Conservation (phyloP, 2,888 invertebrate genomes). For the Clunio marinus region DNA sequence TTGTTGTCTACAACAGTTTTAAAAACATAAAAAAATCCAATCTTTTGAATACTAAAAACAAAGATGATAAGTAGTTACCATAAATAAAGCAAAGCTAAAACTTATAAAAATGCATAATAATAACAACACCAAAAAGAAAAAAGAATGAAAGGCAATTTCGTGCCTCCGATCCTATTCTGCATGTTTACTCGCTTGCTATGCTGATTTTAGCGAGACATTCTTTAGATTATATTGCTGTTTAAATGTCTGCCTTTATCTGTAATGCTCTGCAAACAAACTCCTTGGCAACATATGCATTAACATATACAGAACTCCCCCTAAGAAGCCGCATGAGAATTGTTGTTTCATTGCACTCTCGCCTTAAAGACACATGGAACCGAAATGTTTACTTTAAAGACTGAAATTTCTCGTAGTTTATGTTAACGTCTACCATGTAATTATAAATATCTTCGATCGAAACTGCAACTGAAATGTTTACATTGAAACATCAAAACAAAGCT, state of each 20-base stretch:
- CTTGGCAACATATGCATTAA: background rate
- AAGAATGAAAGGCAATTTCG: background rate
- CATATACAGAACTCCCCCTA: background rate
- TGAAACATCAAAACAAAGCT: conserved; percentile 1
- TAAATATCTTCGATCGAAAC: background rate
- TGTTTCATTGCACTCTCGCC: background rate
- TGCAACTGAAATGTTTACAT: background rate
- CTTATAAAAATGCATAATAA: too few species aligned
- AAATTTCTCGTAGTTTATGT: background rate
- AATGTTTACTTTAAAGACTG: background rate
- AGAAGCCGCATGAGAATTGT: background rate
- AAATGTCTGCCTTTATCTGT: background rate
- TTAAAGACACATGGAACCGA: background rate
- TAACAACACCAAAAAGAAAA: too few species aligned
- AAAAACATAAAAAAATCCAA: background rate
- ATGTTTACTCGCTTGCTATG: conserved; percentile 9
- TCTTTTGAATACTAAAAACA: background rate
- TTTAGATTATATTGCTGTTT: background rate
- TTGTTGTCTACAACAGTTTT: background rate
- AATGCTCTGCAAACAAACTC: background rate
- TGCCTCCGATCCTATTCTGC: background rate
- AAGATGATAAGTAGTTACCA: conserved; percentile 21
- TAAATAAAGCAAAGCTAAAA: too few species aligned
- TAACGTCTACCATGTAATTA: background rate
- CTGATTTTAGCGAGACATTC: conserved; percentile 7